phyloP scores from a whole-genome alignment of 2,888 invertebrate genomes.

The Lasioglossum villosulum region DNA sequence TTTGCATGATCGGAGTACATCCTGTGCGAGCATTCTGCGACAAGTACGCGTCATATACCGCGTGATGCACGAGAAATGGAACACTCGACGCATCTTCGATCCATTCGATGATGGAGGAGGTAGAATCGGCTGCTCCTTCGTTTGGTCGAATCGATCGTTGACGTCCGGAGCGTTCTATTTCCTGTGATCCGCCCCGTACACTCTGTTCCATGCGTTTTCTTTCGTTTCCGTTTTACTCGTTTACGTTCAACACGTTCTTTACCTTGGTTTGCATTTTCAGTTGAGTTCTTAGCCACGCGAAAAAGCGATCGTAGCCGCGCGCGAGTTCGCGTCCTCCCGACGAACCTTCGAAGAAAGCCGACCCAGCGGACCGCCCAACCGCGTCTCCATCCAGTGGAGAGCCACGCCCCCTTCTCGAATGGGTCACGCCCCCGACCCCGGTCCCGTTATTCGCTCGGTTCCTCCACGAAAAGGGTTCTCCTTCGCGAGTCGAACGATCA shows the following conservation, averaged over 20 bases:
- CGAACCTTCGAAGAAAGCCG: not conserved
- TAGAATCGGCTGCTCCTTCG: not conserved
- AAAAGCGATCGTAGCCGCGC: conserved; percentile 25
- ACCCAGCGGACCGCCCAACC: conserved; percentile 1
- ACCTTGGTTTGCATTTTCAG: conserved; percentile 73
- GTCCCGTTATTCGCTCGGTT: not conserved
- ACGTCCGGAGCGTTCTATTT: not conserved
- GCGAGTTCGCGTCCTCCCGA: conserved; percentile 44
- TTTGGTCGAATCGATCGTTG: not conserved
- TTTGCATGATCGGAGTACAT: not conserved
- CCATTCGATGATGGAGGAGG: not conserved
- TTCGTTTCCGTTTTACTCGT: conserved; percentile 31
- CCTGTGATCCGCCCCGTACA: not conserved
- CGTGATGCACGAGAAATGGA: not conserved
- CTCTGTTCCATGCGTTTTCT: conserved; percentile 19
- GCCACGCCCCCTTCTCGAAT: not conserved
- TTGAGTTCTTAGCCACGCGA: conserved; percentile 65
- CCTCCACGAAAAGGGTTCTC: not conserved
- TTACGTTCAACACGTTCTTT: conserved; percentile 51
- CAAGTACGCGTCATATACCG: not conserved
- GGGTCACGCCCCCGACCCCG: not conserved
- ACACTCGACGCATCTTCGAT: not conserved
- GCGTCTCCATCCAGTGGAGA: not conserved
- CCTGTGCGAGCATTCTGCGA: not conserved
- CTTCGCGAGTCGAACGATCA: not conserved